These are phyloP conservation scores for Sebastes oblongus DNA, from an alignment of 2,797 vertebrate genomes.

Conservation along the genomic window DNA sequence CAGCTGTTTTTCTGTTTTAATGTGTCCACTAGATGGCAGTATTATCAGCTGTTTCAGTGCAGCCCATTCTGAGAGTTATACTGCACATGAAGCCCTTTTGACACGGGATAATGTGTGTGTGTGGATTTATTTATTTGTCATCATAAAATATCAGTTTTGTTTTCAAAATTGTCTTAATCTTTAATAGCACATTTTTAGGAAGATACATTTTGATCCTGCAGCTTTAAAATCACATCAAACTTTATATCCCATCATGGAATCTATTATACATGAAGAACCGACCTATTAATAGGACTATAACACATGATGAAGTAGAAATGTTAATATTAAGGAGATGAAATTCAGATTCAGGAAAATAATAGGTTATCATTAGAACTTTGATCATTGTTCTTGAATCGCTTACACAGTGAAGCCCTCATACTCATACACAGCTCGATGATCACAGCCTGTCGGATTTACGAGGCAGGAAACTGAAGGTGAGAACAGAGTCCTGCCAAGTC, in stretches of 20 bases:
- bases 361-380: too few relatives aligned
- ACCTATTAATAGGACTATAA: neutral
- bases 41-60: slow-evolving; percentile 41
- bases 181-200: neutral
- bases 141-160: neutral
- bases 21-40: slow-evolving; percentile 76
- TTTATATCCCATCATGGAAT: neutral
- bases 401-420: neutral
- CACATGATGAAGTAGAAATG: neutral
- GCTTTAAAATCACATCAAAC: neutral
- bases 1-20: neutral
- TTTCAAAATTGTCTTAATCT: neutral
- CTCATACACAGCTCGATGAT: neutral
- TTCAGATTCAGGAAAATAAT: neutral
- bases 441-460: slow-evolving; percentile 12
- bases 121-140: neutral
- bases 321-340: neutral
- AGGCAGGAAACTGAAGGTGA: slow-evolving; percentile 39
- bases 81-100: neutral
- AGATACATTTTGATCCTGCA: neutral
- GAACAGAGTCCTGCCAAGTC: slow-evolving; percentile 16
- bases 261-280: neutral
- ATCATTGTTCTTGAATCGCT: neutral
- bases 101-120: neutral
- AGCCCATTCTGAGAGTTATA: too few relatives aligned